Base-by-base conservation (phyloP, 2,888 invertebrate genomes). In the Globia sparganii region DNA sequence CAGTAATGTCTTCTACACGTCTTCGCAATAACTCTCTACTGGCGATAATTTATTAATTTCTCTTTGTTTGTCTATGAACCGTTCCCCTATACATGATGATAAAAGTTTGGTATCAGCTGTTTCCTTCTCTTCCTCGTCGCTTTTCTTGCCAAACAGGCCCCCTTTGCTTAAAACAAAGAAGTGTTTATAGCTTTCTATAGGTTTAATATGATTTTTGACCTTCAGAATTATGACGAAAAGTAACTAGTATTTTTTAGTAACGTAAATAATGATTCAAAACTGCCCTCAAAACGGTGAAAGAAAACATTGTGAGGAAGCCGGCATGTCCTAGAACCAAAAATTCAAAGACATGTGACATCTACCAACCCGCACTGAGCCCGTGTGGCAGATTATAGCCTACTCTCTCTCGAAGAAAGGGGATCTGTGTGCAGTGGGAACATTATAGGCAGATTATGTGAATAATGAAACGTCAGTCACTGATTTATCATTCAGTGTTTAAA, bases 41-140 rank as follows among this genome's bases (percentile, higher is more conserved):
- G 87, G 93, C 92, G 93, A 94, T 95, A 95, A 96, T 96, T 95
- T 95, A 96, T 96, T 95, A 95, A 96, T 96, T 94, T 93, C 92
- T 88, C 92, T 92, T 93, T 94, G 94, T 95, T 75, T 92, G 91
- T 89, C 89, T 88, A 91, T 94, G 95, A 94, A 94, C 93, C 94
- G 93, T 83, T 87, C 86, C 89, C 89, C 88, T 86, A 84, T 80
- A 87, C 78, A 77, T 62, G 72, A 83, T 78, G 81, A 79, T 86
- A 79, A 79, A 83, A 78, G 78, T 82, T 70, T 75, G 53, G 70
- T 75, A 75, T 86, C 79, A 90, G 90, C 88, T 72, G 79, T 46
- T 84, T 46, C 71, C 21, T 31, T 40, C 53, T 65, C 49, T 49
- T 28, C 6, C 21, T 18, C 18, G 46, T 66, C n/a, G 28, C 40